Evolutionary conservation across 2,888 invertebrate genomes (phyloP), one percentile per base, ranked within the genome.

Genomic region (Rotaria sp.): DNA sequence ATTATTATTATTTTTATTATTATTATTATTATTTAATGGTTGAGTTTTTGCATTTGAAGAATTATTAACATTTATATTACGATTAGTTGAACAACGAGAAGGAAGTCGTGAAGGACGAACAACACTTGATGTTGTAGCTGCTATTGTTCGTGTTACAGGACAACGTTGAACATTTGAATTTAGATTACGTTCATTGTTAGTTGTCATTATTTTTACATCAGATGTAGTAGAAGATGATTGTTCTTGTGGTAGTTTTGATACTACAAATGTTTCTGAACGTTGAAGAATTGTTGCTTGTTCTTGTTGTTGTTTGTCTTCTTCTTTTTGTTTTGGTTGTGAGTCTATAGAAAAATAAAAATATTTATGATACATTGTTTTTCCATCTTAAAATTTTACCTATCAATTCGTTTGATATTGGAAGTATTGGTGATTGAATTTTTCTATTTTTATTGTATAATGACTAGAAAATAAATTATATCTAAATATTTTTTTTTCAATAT

Each of bases 151-250:
- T 80, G 80, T 80, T 80, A n/a, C 4, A 41, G 41, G 24, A 45
- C 80, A 80, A 80, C 80, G 80, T n/a, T 80, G 80, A 26, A 80
- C n/a, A 45, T 80, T 38, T 41, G 80, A 80, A 80, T 24, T 80
- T 21, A 11, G 45, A 45, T 41, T 45, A 10, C 45, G 45, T 45
- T 80, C 45, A n/a, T 45, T 80, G 2, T n/a, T n/a, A n/a, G 5
- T 26, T 80, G 80, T 45, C 80, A 80, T 80, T 41, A 45, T 80
- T n/a, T 45, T 80, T 41, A 45, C 10, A n/a, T 80, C n/a, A 15
- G 80, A 80, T 5, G 24, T 26, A 35, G 30, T 18, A 5, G 67
- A 67, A 30, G 15, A 67, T 67, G 21, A 15, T 67, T 67, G 21
- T 67, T 67, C 35, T 45, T 24, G 41, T 26, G 80, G n/a, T 45